Conservation (phyloP, 2,797 vertebrate species). For the Acrocephalus scirpaceus region DNA sequence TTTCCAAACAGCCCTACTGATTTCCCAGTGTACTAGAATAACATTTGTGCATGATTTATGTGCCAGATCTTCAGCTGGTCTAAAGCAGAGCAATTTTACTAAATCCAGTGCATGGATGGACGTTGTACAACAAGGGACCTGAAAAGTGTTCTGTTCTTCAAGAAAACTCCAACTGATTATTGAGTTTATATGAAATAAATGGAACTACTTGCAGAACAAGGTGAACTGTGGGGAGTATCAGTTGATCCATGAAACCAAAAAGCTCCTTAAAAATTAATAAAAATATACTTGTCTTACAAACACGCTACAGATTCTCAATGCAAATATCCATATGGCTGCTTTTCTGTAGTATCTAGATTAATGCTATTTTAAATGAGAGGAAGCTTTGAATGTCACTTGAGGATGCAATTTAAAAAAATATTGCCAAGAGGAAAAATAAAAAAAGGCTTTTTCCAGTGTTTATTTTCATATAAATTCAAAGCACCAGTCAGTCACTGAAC, state of each 20-base stretch:
- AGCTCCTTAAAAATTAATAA: background rate
- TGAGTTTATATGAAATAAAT: background rate
- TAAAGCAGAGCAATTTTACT: background rate
- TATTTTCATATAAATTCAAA: background rate
- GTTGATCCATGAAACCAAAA: background rate
- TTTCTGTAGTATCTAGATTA: background rate
- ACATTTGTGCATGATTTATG: background rate
- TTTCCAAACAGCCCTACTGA: conserved; percentile 3
- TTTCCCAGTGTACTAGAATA: background rate
- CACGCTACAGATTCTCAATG: background rate
- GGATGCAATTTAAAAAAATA: background rate
- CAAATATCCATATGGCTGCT: background rate
- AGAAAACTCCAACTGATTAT: background rate
- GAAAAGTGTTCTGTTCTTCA: background rate
- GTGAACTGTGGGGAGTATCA: background rate
- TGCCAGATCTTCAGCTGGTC: background rate
- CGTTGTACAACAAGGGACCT: background rate
- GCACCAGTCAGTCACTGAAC: background rate
- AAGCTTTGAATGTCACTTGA: background rate
- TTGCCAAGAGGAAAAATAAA: background rate
- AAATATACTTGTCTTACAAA: background rate
- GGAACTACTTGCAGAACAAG: background rate
- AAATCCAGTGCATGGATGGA: background rate
- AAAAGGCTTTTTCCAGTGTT: background rate
- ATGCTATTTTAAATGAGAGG: background rate